Conservation (phyloP, 2,797 vertebrate species). For the Eospalax fontanierii region DNA sequence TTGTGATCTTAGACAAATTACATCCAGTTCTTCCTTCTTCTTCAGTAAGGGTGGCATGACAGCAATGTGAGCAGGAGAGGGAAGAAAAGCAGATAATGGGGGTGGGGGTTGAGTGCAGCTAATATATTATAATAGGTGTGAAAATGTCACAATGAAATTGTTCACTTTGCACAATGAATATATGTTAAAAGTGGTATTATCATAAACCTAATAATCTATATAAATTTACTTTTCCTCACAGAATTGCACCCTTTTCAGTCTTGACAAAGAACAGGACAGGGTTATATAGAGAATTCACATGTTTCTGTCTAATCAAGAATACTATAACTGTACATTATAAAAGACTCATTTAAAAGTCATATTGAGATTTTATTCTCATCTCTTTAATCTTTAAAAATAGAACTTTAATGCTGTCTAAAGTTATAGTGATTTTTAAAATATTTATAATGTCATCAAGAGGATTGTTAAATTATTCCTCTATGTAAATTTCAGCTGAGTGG, state of each 20-base stretch:
- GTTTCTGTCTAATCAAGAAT: constrained; percentile 36
- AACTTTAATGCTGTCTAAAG: constrained; percentile 37
- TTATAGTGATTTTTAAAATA: constrained; percentile 9
- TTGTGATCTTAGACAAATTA: constrained; percentile 24
- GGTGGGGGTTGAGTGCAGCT: too few relatives aligned
- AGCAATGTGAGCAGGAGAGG: neutral
- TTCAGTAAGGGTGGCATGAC: neutral
- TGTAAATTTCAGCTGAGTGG: neutral
- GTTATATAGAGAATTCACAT: neutral
- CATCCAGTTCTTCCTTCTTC: neutral
- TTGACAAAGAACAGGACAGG: neutral
- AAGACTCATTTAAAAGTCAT: constrained; percentile 46
- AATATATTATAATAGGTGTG: too few relatives aligned
- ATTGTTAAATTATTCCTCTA: constrained; percentile 17
- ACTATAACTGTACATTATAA: neutral
- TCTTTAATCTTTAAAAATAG: constrained; percentile 39
- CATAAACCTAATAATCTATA: constrained; percentile 10
- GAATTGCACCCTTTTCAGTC: neutral
- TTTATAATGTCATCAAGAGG: constrained; percentile 1
- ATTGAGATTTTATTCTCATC: constrained; percentile 25
- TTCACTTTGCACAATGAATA: neutral
- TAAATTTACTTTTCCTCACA: constrained; percentile 17
- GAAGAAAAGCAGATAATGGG: too few relatives aligned
- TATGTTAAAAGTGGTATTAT: neutral
- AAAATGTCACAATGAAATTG: neutral